phyloP scores from a whole-genome alignment of 2,113 vertebrate species.

The Cariama cristata region DNA sequence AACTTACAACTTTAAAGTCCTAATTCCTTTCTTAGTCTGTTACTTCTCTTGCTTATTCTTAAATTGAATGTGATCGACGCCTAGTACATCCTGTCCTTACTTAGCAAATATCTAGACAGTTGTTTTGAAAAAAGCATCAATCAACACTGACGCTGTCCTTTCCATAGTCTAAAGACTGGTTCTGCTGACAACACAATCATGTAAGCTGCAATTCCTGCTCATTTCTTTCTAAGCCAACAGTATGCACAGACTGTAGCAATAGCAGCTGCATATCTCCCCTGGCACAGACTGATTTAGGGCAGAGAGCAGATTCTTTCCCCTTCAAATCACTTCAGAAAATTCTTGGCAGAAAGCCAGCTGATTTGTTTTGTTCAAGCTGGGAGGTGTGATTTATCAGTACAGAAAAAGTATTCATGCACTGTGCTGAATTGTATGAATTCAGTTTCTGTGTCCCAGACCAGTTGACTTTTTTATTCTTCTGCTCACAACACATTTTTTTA shows the following conservation, averaged over 20 bases:
- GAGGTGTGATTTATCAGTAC: slow-evolving; percentile 13
- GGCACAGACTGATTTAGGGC: slow-evolving; percentile 47
- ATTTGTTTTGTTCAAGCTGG: slow-evolving; percentile 18
- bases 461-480: background rate
- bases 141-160: background rate
- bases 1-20: background rate
- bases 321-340: slow-evolving; percentile 55
- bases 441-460: background rate
- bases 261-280: slow-evolving; percentile 63
- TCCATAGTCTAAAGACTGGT: background rate
- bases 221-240: background rate
- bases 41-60: background rate
- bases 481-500: background rate
- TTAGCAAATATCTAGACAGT: background rate
- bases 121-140: background rate
- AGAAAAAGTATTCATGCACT: background rate
- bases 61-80: background rate
- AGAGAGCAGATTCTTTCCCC: slow-evolving; percentile 63
- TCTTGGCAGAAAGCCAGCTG: slow-evolving; percentile 37
- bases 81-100: background rate
- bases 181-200: background rate
- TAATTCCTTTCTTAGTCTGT: background rate
- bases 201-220: background rate
- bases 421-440: background rate
- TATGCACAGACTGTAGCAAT: slow-evolving; percentile 21